Percentiles rank a stretch among this genome's conserved stretches.
Conservation (phyloP, 2,113 vertebrate genomes). For the Vimba vimba region DNA sequence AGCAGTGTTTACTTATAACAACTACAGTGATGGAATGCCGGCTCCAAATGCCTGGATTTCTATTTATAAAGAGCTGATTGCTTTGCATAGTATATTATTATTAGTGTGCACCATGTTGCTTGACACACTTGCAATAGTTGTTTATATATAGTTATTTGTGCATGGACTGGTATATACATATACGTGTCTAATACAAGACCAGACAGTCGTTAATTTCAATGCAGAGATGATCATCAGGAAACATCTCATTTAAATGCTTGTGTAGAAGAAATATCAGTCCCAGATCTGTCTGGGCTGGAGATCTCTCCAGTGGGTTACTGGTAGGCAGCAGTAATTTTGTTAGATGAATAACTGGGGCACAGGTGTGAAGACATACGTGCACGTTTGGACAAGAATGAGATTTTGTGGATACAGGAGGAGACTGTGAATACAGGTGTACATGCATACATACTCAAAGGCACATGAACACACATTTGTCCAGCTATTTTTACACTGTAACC, state of each 20-base stretch:
- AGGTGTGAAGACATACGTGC: constrained; percentile 28
- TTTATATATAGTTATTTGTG: neutral
- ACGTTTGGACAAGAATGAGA: constrained; percentile 22
- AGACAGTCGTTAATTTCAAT: neutral
- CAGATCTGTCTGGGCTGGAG: constrained; percentile 38
- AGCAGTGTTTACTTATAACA: constrained; percentile 7
- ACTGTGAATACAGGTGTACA: constrained; percentile 17
- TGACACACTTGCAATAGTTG: neutral
- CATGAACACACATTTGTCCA: neutral
- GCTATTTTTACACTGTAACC: constrained; percentile 35
- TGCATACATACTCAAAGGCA: neutral
- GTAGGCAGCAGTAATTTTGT: constrained; percentile 32
- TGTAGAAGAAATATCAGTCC: constrained; percentile 37
- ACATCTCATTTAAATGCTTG: constrained; percentile 22
- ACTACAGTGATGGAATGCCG: constrained; percentile 1
- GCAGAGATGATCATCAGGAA: constrained; percentile 25
- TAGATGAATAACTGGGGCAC: constrained; percentile 46
- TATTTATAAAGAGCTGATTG: constrained; percentile 7
- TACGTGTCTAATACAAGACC: neutral
- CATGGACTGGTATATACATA: too few species aligned
- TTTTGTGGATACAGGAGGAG: constrained; percentile 12
- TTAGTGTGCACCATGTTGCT: neutral
- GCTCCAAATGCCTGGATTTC: neutral
- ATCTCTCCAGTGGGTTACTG: constrained; percentile 35
- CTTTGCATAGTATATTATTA: constrained; percentile 7